These are phyloP conservation scores for Gambusia yucatana DNA, from an alignment of 2,797 vertebrate species.

Conservation along the genomic window DNA sequence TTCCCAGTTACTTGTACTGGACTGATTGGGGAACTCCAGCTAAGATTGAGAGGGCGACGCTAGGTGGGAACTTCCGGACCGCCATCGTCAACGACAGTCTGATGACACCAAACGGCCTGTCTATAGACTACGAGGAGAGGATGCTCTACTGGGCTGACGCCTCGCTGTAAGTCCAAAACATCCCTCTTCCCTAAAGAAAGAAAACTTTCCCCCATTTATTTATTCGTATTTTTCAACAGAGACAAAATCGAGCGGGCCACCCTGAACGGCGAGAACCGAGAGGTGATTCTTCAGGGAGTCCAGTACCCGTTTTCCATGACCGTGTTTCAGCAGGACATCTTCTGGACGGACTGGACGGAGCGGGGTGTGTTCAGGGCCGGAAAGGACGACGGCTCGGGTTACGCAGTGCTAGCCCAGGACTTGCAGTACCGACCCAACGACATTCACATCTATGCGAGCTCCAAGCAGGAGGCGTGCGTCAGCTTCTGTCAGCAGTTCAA, in stretches of 20 bases:
- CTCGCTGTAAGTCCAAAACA: constrained; percentile 79
- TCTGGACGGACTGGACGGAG: constrained; percentile 92
- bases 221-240: constrained; percentile 48
- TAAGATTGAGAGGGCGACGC: constrained; percentile 91
- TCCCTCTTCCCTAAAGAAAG: not conserved
- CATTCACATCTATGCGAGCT: constrained; percentile 83
- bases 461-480: constrained; percentile 85
- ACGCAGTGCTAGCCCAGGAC: constrained; percentile 79
- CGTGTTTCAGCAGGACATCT: constrained; percentile 90
- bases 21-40: constrained; percentile 90
- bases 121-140: constrained; percentile 89
- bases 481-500: constrained; percentile 92
- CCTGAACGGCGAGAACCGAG: constrained; percentile 84
- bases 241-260: constrained; percentile 89
- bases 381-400: constrained; percentile 90
- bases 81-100: constrained; percentile 87
- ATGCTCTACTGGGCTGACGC: constrained; percentile 93
- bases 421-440: constrained; percentile 85
- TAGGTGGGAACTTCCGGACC: constrained; percentile 89
- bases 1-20: constrained; percentile 92
- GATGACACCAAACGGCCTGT: constrained; percentile 88
- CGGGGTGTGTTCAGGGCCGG: constrained; percentile 86
- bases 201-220: not conserved
- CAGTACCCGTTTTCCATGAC: constrained; percentile 87
- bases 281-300: constrained; percentile 84